A percentile compares a stretch with the other conserved stretches of the same genome.
These are phyloP conservation scores for Melanotaenia parkinsoni DNA, from an alignment of 2,797 vertebrate species.

Conservation along the genomic window DNA sequence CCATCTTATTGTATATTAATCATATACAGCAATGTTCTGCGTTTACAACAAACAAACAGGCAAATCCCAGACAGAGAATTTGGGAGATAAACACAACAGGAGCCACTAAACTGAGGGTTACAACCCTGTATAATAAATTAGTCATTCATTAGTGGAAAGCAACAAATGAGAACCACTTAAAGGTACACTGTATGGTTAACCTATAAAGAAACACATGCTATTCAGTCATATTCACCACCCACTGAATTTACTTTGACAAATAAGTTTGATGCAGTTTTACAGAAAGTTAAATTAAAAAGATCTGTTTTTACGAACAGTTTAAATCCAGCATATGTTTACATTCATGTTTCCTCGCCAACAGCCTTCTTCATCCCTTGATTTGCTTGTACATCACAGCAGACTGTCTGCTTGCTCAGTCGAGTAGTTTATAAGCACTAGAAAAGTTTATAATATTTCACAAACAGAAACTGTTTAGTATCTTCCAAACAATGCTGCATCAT, in stretches of 20 bases:
- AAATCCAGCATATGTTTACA: conserved; percentile 5
- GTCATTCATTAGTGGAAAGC: background rate
- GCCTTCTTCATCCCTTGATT: conserved; percentile 4
- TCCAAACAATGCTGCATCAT: background rate
- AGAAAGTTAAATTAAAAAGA: background rate
- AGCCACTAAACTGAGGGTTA: background rate
- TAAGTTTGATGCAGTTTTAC: background rate
- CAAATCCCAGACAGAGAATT: background rate
- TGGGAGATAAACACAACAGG: background rate
- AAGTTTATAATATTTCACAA: background rate
- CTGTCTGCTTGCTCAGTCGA: background rate
- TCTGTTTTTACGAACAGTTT: background rate
- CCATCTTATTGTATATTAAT: background rate
- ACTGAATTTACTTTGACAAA: conserved; percentile 2
- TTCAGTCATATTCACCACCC: conserved; percentile 10
- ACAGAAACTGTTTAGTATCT: background rate
- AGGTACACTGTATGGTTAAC: conserved; percentile 1
- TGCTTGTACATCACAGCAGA: conserved; percentile 7
- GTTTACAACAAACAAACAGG: background rate
- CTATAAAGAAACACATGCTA: conserved; percentile 11
- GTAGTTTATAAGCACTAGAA: background rate
- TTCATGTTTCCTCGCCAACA: background rate
- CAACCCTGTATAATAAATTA: background rate
- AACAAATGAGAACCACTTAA: background rate
- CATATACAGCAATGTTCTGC: background rate